A percentile compares a stretch with the other conserved stretches of the same genome.
Evolutionary conservation across 2,113 vertebrate species (phyloP).

Genomic region (Cettia cetti): DNA sequence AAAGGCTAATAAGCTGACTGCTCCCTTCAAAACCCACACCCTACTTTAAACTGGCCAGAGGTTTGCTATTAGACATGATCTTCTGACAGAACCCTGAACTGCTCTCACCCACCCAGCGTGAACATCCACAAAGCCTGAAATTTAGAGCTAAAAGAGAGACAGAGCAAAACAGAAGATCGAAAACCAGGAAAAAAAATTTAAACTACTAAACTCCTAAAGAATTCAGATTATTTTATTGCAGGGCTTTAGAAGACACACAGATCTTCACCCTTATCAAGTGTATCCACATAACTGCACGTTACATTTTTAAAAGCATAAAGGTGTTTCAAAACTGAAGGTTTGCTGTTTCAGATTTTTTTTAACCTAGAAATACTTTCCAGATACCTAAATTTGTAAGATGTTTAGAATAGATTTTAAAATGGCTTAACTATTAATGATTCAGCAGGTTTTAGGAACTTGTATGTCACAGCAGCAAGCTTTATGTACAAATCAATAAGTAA

Average conservation of each 20-base stretch:
- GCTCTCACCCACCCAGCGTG: background rate
- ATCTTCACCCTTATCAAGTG: background rate
- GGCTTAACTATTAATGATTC: background rate
- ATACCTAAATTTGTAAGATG: background rate
- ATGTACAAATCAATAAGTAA: background rate
- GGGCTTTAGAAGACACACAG: background rate
- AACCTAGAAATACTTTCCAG: background rate
- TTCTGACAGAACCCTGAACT: background rate
- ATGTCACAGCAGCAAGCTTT: background rate
- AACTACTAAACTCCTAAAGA: background rate
- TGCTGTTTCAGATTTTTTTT: background rate
- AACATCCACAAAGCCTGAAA: background rate
- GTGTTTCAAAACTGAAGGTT: background rate
- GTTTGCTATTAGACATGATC: background rate
- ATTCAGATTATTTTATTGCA: fast-evolving
- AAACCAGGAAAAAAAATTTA: background rate
- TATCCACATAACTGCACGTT: background rate
- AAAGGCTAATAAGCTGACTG: background rate
- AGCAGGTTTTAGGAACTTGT: background rate
- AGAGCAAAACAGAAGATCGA: background rate
- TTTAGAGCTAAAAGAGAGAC: background rate
- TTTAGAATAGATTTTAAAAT: background rate
- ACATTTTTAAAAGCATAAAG: background rate
- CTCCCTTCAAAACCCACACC: background rate
- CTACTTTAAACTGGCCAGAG: background rate